These are phyloP conservation scores for Atractosteus spatula DNA, from an alignment of 2,113 vertebrate species.

Conservation along the genomic window DNA sequence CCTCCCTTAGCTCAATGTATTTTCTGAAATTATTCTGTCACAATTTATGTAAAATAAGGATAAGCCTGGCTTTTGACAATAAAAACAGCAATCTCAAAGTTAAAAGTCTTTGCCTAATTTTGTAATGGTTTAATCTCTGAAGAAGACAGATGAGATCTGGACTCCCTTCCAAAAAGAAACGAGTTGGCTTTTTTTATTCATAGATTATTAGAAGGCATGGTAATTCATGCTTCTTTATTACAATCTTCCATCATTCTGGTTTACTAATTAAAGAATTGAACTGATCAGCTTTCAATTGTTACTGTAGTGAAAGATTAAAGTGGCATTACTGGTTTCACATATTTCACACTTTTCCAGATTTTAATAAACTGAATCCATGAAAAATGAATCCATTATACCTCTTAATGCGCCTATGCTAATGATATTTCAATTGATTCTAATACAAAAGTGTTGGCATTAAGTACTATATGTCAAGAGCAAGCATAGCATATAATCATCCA, in stretches of 20 bases:
- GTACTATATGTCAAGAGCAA: constrained; percentile 51
- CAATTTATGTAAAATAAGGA: too few relatives aligned
- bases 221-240: constrained; percentile 68
- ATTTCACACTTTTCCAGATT: constrained; percentile 72
- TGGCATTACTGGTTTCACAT: constrained; percentile 65
- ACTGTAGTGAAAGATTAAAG: constrained; percentile 74
- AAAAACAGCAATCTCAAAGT: too few relatives aligned
- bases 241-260: constrained; percentile 74
- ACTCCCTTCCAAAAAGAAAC: constrained; percentile 61
- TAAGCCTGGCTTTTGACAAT: too few relatives aligned
- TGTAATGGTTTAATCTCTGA: constrained; percentile 2
- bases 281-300: constrained; percentile 77
- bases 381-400: constrained; percentile 65
- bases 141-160: constrained; percentile 55
- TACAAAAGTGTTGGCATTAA: constrained; percentile 60
- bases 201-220: constrained; percentile 57
- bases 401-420: constrained; percentile 59
- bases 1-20: too few relatives aligned
- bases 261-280: constrained; percentile 75
- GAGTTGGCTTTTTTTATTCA: constrained; percentile 64
- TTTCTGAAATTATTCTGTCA: too few relatives aligned
- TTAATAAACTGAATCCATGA: constrained; percentile 74
- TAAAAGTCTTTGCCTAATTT: too few relatives aligned
- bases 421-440: constrained; percentile 71
- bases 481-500: constrained; percentile 52